phyloP scores from a whole-genome alignment of 2,797 vertebrate species.

The Harpagifer antarcticus region DNA sequence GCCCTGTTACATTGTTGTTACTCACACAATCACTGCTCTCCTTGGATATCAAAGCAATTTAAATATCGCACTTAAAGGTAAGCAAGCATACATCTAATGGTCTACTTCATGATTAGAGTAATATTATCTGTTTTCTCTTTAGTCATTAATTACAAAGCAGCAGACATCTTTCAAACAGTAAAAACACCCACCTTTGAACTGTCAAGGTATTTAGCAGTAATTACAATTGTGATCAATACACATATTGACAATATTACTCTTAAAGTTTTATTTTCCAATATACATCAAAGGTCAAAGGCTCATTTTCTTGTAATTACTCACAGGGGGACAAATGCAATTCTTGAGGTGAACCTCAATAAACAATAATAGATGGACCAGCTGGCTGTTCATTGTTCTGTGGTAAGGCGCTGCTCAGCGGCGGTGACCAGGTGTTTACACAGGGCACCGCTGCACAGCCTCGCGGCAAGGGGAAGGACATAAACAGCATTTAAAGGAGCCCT shows the following conservation, averaged over 20 bases:
- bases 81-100: constrained; percentile 49
- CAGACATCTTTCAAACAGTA: constrained; percentile 50
- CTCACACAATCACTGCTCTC: constrained; percentile 47
- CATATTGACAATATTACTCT: constrained; percentile 75
- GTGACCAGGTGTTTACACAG: constrained; percentile 83
- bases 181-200: constrained; percentile 43
- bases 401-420: constrained; percentile 65
- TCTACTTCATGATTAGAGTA: constrained; percentile 45
- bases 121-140: constrained; percentile 41
- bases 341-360: constrained; percentile 83
- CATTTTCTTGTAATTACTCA: constrained; percentile 86
- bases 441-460: constrained; percentile 72
- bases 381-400: constrained; percentile 84
- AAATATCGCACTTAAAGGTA: constrained; percentile 58
- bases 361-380: constrained; percentile 85
- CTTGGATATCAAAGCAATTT: constrained; percentile 62
- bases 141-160: constrained; percentile 54
- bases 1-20: constrained; percentile 72
- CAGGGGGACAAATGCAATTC: constrained; percentile 65
- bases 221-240: constrained; percentile 77
- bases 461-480: constrained; percentile 62
- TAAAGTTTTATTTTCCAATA: constrained; percentile 80
- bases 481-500: constrained; percentile 62
- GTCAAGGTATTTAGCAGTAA: constrained; percentile 73
- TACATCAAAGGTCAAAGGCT: constrained; percentile 87